These are phyloP conservation scores for Vanessa tameamea DNA, from an alignment of 1,140 invertebrate genomes.

Conservation along the genomic window DNA sequence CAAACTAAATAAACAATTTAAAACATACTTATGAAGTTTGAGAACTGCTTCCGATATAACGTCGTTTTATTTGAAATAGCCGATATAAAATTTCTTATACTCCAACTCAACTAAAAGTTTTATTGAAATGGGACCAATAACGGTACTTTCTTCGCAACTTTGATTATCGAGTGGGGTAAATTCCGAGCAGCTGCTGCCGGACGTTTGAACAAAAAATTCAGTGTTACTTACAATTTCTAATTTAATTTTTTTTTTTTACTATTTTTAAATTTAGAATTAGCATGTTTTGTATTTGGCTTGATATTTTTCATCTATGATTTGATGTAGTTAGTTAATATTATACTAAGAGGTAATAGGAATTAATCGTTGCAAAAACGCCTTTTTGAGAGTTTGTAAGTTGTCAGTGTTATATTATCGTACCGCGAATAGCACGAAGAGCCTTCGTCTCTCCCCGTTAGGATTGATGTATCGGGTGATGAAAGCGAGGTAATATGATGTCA, in stretches of 20 bases:
- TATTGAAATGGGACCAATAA: conserved; percentile 32
- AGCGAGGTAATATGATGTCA: too few species aligned
- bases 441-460: too few species aligned
- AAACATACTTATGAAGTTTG: conserved; percentile 7
- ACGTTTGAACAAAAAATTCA: conserved; percentile 3
- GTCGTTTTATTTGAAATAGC: conserved; percentile 21
- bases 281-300: too few species aligned
- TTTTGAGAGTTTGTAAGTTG: too few species aligned
- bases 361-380: too few species aligned
- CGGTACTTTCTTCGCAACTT: conserved; percentile 29
- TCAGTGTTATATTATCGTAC: too few species aligned
- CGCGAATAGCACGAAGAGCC: too few species aligned
- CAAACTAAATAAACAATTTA: conserved; percentile 1
- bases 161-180: conserved; percentile 24
- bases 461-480: too few species aligned
- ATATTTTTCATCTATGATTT: too few species aligned
- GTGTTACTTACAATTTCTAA: conserved; percentile 15
- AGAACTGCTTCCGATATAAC: conserved; percentile 11
- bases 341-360: too few species aligned
- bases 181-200: conserved; percentile 2
- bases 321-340: too few species aligned
- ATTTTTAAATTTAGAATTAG: too few species aligned
- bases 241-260: neutral
- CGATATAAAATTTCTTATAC: conserved; percentile 24
- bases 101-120: conserved; percentile 18